Percentiles rank a stretch among this genome's conserved stretches.
phyloP scores from a whole-genome alignment of 2,797 vertebrate genomes.

The Apogon talboti region DNA sequence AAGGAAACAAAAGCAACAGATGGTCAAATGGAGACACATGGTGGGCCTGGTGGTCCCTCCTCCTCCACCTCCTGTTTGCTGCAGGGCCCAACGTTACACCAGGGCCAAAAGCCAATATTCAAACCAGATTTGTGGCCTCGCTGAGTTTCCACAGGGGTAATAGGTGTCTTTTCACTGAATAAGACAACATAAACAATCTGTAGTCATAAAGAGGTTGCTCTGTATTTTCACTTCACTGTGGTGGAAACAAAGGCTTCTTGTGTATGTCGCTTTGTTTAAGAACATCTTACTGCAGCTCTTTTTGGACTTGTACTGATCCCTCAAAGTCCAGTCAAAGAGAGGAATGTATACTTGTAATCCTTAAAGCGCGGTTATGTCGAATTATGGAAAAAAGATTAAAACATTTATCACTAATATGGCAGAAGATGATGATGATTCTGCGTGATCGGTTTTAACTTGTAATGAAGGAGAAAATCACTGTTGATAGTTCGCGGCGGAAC shows the following conservation, averaged over 20 bases:
- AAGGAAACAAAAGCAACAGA: conserved; percentile 74
- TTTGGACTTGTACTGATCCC: not conserved
- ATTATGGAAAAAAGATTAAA: not conserved
- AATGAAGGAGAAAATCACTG: not conserved
- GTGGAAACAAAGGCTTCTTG: no score
- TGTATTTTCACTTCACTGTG: no score
- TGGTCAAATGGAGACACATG: conserved; percentile 61
- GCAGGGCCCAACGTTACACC: conserved; percentile 21
- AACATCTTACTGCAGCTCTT: not conserved
- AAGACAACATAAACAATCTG: not conserved
- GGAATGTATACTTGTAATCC: not conserved
- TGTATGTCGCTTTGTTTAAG: not conserved
- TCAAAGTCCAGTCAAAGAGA: not conserved
- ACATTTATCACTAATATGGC: not conserved
- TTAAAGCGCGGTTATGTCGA: not conserved
- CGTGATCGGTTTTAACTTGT: not conserved
- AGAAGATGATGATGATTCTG: not conserved
- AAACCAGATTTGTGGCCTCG: conserved; percentile 42
- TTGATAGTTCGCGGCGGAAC: not conserved
- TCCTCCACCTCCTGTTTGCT: conserved; percentile 25
- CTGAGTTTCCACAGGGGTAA: not conserved
- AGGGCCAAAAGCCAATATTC: conserved; percentile 46
- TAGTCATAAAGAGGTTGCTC: not conserved
- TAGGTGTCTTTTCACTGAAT: conserved; percentile 10
- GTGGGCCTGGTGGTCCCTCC: conserved; percentile 49